Evolutionary conservation across 2,797 vertebrate genomes (phyloP).

Genomic region (Telmatherina bonti): DNA sequence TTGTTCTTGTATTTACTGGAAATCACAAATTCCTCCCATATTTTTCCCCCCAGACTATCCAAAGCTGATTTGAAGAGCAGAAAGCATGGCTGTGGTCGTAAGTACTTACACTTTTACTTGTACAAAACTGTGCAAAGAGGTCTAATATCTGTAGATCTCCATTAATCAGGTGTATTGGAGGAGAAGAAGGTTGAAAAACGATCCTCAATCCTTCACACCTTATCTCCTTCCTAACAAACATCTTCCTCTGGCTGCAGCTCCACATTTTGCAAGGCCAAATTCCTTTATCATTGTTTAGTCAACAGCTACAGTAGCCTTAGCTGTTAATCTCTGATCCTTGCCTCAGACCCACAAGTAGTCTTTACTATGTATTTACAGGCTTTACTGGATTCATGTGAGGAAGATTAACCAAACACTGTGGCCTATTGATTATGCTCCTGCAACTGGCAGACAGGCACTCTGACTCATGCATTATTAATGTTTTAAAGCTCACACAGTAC

Average conservation of each 20-base stretch:
- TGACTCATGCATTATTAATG: conserved; percentile 45
- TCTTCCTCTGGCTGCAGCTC: conserved; percentile 30
- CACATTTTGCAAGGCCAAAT: conserved; percentile 54
- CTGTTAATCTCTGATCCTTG: conserved; percentile 68
- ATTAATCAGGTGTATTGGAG: not conserved
- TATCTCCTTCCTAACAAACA: conserved; percentile 13
- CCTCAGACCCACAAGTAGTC: conserved; percentile 35
- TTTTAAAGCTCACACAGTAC: conserved; percentile 31
- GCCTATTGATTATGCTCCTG: conserved; percentile 67
- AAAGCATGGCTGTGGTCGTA: conserved; percentile 84
- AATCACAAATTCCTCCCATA: conserved; percentile 30
- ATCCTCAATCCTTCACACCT: not conserved
- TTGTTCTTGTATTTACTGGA: conserved; percentile 40
- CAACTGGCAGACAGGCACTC: conserved; percentile 12
- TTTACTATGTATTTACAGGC: conserved; percentile 58
- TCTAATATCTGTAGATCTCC: not conserved
- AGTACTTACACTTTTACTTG: conserved; percentile 57
- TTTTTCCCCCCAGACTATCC: conserved; percentile 26
- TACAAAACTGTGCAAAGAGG: not conserved
- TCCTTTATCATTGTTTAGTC: conserved; percentile 46
- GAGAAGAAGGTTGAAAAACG: not conserved
- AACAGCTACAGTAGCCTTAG: conserved; percentile 51
- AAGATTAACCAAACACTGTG: conserved; percentile 79
- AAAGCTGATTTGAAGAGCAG: conserved; percentile 50
- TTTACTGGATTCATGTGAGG: conserved; percentile 77